Conservation (phyloP, 2,888 invertebrate genomes). For the Melangyna quadrimaculata region DNA sequence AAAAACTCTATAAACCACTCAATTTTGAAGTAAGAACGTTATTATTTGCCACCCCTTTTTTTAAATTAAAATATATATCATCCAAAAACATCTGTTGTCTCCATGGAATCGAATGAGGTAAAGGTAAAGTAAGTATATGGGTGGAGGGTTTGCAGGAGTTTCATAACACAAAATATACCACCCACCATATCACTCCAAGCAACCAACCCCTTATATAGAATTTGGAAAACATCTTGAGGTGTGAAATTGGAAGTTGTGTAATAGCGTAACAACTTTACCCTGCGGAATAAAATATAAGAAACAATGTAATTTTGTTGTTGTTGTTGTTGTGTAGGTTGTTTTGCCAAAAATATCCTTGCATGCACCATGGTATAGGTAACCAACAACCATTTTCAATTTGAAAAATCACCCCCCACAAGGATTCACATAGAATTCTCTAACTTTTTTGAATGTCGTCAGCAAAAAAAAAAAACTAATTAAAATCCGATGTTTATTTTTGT, state of each 20-base stretch:
- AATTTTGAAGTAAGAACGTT: conserved; percentile 20
- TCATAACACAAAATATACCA: conserved; percentile 36
- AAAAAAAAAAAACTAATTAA: conserved; percentile 71
- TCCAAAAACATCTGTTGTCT: conserved; percentile 71
- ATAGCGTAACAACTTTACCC: conserved; percentile 15
- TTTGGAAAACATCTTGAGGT: conserved; percentile 42
- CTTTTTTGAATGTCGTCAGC: conserved; percentile 20
- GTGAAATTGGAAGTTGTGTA: conserved; percentile 56
- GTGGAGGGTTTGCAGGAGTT: conserved; percentile 15
- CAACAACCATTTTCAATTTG: conserved; percentile 4
- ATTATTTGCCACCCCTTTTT: conserved; percentile 46
- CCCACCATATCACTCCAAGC: background rate
- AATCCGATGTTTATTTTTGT: conserved; percentile 64
- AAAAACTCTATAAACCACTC: conserved; percentile 33
- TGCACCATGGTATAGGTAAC: conserved; percentile 3
- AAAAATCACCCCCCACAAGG: conserved; percentile 29
- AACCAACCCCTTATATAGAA: background rate
- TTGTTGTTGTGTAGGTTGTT: no score
- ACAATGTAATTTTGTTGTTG: conserved; percentile 8
- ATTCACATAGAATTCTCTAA: background rate
- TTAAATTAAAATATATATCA: conserved; percentile 62
- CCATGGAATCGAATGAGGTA: conserved; percentile 47
- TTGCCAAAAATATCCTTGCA: conserved; percentile 1
- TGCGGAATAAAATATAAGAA: conserved; percentile 14
- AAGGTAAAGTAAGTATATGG: background rate